Percentiles rank a stretch among this genome's conserved stretches.
phyloP scores from a whole-genome alignment of 2,888 invertebrate species.

The Mythimna ferrago region DNA sequence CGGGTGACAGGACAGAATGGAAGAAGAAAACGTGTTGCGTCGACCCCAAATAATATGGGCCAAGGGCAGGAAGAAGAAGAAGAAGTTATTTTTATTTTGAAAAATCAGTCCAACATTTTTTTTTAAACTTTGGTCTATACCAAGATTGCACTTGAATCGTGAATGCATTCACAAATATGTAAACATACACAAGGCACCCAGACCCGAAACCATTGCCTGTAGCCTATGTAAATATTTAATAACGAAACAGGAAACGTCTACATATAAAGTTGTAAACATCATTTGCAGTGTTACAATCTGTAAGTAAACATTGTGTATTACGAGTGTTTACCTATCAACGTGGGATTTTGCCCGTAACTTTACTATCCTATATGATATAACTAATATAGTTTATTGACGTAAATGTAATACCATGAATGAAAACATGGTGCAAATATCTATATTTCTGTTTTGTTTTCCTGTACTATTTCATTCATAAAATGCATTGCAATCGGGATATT shows the following conservation, averaged over 20 bases:
- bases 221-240: no score
- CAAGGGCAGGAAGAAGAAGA: no score
- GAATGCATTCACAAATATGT: no score
- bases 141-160: no score
- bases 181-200: no score
- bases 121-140: no score
- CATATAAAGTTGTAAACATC: conserved; percentile 9
- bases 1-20: no score
- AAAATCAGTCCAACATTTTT: no score
- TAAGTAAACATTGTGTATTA: conserved; percentile 25
- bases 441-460: conserved; percentile 62
- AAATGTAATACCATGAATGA: conserved; percentile 52
- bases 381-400: conserved; percentile 57
- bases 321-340: background rate
- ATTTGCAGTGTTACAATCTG: conserved; percentile 2
- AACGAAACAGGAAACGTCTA: background rate
- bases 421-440: background rate
- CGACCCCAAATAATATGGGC: no score
- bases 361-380: conserved; percentile 24
- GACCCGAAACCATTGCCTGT: no score
- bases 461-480: conserved; percentile 62
- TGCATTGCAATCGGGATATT: conserved; percentile 28
- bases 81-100: no score
- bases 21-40: no score
- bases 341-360: conserved; percentile 21